These are phyloP conservation scores for Belonocnema kinseyi DNA, from an alignment of 1,140 invertebrate species.

Conservation along the genomic window DNA sequence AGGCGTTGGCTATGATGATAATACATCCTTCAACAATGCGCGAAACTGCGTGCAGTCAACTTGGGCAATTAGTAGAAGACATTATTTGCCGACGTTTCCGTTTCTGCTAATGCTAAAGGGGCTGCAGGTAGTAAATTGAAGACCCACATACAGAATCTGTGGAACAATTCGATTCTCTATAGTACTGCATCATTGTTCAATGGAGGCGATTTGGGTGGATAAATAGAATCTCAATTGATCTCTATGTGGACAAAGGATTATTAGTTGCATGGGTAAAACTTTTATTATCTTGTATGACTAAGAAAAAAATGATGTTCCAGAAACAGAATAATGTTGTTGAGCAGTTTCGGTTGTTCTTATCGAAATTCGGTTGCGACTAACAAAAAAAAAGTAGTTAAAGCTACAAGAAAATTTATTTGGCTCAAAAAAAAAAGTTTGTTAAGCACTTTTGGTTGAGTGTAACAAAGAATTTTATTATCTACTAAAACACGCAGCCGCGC, in stretches of 20 bases:
- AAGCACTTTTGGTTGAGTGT: no score
- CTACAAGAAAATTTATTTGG: no score
- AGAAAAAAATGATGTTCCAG: no score
- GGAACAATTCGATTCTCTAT: conserved; percentile 1
- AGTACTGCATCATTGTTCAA: neutral
- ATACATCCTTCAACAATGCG: neutral
- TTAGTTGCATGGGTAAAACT: neutral
- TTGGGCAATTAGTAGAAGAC: conserved; percentile 31
- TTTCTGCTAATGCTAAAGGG: conserved; percentile 7
- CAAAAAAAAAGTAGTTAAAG: no score
- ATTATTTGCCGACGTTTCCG: conserved; percentile 33
- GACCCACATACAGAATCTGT: neutral
- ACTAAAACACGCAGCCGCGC: no score
- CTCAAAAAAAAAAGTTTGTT: no score
- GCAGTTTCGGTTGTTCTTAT: no score
- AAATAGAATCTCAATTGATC: conserved; percentile 24
- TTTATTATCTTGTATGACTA: neutral
- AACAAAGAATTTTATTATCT: no score
- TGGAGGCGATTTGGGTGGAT: conserved; percentile 2
- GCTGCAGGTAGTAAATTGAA: neutral
- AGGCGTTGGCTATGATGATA: neutral
- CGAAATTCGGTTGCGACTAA: no score
- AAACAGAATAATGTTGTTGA: no score
- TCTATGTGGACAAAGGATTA: neutral
- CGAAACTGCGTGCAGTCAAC: conserved; percentile 20